Evolutionary conservation across 2,888 invertebrate genomes (phyloP).

Genomic region (Thecocarcelia acutangulata): DNA sequence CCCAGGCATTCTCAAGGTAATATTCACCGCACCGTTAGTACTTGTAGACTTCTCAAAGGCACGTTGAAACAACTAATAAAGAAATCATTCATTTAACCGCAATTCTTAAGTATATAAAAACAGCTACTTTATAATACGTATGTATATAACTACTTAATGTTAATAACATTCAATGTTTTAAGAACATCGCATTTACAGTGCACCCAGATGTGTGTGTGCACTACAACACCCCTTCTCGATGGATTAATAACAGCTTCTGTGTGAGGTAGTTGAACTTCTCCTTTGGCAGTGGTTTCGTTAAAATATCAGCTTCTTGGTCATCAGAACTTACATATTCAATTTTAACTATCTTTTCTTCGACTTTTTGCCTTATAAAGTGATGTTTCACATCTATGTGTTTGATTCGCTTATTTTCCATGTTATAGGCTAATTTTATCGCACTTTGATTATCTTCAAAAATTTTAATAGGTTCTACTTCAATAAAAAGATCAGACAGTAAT

Average conservation of each 20-base stretch:
- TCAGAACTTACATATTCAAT: background rate
- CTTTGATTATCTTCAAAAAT: slow-evolving; percentile 58
- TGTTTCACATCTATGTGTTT: slow-evolving; percentile 23
- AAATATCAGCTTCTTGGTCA: slow-evolving; percentile 25
- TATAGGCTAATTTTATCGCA: slow-evolving; percentile 45
- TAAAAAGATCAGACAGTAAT: slow-evolving; percentile 13
- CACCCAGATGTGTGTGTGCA: no score
- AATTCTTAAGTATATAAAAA: no score
- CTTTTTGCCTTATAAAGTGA: slow-evolving; percentile 3
- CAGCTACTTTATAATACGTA: no score
- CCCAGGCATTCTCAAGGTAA: no score
- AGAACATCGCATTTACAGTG: no score
- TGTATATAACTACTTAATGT: no score
- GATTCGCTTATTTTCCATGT: slow-evolving; percentile 11
- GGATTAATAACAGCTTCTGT: slow-evolving; percentile 5
- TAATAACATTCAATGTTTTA: no score
- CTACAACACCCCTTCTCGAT: slow-evolving; percentile 25
- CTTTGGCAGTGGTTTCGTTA: slow-evolving; percentile 6
- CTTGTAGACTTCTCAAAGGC: no score
- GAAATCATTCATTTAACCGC: no score
- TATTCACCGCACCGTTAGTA: no score
- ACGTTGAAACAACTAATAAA: no score
- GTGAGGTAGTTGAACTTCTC: background rate
- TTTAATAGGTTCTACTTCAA: background rate
- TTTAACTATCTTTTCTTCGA: background rate